Conservation (phyloP, 2,113 vertebrate species). For the Gadus macrocephalus region DNA sequence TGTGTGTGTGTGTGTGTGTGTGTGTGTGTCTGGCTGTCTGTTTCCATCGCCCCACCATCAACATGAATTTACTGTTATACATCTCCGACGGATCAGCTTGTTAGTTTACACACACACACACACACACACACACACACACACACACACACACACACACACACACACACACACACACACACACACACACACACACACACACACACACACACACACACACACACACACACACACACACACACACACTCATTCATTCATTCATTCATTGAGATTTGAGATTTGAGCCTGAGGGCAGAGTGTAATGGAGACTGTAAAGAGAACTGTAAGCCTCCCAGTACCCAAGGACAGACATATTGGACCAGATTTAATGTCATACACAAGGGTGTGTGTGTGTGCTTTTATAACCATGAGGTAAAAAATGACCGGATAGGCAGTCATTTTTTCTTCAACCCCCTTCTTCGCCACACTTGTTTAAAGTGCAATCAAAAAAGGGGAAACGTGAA, state of each 20-base stretch:
- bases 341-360: slow-evolving; percentile 1
- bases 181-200: neutral
- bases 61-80: slow-evolving; percentile 8
- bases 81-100: slow-evolving; percentile 33
- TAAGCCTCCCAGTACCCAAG: too few relatives aligned
- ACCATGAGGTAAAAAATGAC: slow-evolving; percentile 13
- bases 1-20: slow-evolving; percentile 2
- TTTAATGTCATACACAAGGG: slow-evolving; percentile 44
- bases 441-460: slow-evolving; percentile 32
- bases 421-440: slow-evolving; percentile 10
- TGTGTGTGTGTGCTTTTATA: slow-evolving; percentile 13
- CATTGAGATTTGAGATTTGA: too few relatives aligned
- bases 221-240: neutral
- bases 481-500: slow-evolving; percentile 71
- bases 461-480: slow-evolving; percentile 67
- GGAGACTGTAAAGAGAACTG: too few relatives aligned
- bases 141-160: neutral
- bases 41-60: too few relatives aligned
- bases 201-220: slow-evolving; percentile 2
- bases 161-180: slow-evolving; percentile 13
- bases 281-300: too few relatives aligned
- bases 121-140: neutral
- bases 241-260: too few relatives aligned
- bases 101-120: slow-evolving; percentile 23
- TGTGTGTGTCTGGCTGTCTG: neutral